A percentile compares a stretch with the other conserved stretches of the same genome.
phyloP scores from a whole-genome alignment of 2,888 invertebrate species.

The Perizoma flavofasciatum region DNA sequence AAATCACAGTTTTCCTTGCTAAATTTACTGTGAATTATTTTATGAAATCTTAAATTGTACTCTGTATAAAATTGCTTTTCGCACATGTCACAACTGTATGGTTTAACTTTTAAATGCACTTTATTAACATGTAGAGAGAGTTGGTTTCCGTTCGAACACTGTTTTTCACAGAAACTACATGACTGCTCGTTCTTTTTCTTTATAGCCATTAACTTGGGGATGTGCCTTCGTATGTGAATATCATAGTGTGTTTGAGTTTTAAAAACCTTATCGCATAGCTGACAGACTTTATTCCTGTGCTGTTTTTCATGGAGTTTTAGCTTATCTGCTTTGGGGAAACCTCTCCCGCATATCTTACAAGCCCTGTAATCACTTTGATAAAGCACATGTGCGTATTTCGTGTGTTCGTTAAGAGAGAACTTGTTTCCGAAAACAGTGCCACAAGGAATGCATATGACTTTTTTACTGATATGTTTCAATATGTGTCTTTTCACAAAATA shows the following conservation, averaged over 20 bases:
- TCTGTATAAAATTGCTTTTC: slow-evolving; percentile 71
- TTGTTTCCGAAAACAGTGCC: slow-evolving; percentile 55
- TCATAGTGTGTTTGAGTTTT: slow-evolving; percentile 53
- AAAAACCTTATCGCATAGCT: slow-evolving; percentile 63
- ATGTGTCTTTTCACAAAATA: slow-evolving; percentile 69
- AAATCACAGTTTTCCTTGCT: slow-evolving; percentile 64
- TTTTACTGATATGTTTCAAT: slow-evolving; percentile 56
- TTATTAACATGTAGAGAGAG: slow-evolving; percentile 74
- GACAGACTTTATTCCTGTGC: slow-evolving; percentile 57
- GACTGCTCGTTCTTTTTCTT: slow-evolving; percentile 49
- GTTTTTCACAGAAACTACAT: slow-evolving; percentile 75
- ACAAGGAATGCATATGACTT: slow-evolving; percentile 57
- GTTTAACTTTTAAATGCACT: slow-evolving; percentile 73
- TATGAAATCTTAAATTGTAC: slow-evolving; percentile 63
- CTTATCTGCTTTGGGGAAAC: slow-evolving; percentile 48
- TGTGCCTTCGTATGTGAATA: slow-evolving; percentile 64
- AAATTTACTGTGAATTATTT: slow-evolving; percentile 59
- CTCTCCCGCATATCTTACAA: slow-evolving; percentile 61
- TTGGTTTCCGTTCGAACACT: slow-evolving; percentile 62
- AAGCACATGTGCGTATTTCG: slow-evolving; percentile 60
- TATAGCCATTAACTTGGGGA: slow-evolving; percentile 47
- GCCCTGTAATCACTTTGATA: slow-evolving; percentile 45
- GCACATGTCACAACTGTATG: slow-evolving; percentile 75
- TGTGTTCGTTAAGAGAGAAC: slow-evolving; percentile 68
- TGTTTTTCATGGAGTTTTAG: slow-evolving; percentile 51